Base-by-base conservation (phyloP, 2,797 vertebrate species). In the Champsocephalus esox region DNA sequence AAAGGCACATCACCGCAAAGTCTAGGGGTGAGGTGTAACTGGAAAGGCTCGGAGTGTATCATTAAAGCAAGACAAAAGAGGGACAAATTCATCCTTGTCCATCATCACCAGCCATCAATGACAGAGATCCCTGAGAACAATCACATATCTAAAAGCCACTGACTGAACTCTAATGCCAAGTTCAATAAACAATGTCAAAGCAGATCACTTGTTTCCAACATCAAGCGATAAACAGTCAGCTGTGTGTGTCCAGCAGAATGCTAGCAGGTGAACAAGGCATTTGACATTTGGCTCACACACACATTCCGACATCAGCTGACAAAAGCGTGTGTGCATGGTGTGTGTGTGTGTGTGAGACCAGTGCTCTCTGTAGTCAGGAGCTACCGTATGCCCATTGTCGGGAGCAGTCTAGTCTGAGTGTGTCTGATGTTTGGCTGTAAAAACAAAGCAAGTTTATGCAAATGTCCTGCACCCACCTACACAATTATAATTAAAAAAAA, bases 301-400 rank as follows among this genome's bases (percentile, higher is more conserved):
- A 82, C 87, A 89, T 89, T 88, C 90, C 74, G 78, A 17, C 51
- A 87, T 92, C 91, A 93, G 89, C 83, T 92, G 89, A 92, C 89
- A 84, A 84, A 38, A 82, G 34, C 12, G 9, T 17, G 32, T 38
- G 55, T 56, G 55, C 11, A 32, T 56, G 54, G 28, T n/a, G 55
- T 2, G 19, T 19, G 19, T 19, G 19, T 19, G 19, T 19, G 56
- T n/a, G 16, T 19, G 32, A 8, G 10, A 54, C 46, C 62, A 49
- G 67, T 55, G 57, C 14, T 59, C 48, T 48, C 54, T 62, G 58
- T 24, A 32, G 74, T 65, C 43, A 28, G 43, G 2, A 73, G 21
- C 54, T 46, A 38, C 63, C 56, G 64, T 45, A 70, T 54, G 24
- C n/a, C 9, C 55, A 52, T 9, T 49, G 44, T 41, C 41, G 60